These are phyloP conservation scores for Xiphophorus couchianus DNA, from an alignment of 2,113 vertebrate species.

Conservation along the genomic window DNA sequence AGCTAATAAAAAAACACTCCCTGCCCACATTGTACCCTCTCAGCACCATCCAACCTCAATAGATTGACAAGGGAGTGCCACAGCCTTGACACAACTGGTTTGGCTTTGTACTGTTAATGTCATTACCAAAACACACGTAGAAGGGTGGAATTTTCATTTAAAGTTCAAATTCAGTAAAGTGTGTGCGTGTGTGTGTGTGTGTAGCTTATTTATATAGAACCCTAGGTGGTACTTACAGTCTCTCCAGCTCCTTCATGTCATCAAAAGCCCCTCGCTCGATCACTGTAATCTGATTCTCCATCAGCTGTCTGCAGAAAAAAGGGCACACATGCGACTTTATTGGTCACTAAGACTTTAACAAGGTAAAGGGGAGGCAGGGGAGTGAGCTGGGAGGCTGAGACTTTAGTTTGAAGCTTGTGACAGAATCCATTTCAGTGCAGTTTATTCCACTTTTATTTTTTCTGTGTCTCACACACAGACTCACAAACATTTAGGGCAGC, in stretches of 20 bases:
- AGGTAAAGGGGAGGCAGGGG: constrained; percentile 34
- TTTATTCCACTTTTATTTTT: constrained; percentile 28
- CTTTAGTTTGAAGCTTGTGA: constrained; percentile 34
- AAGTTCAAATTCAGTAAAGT: constrained; percentile 40
- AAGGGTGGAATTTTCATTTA: constrained; percentile 25
- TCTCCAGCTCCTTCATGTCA: constrained; percentile 97
- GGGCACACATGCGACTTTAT: constrained; percentile 37
- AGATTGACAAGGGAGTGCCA: constrained; percentile 55
- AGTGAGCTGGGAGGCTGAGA: background rate
- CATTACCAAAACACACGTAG: constrained; percentile 37
- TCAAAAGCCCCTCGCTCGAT: constrained; percentile 96
- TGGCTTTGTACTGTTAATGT: constrained; percentile 40
- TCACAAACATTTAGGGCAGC: constrained; percentile 52
- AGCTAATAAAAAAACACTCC: constrained; percentile 60
- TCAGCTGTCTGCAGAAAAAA: constrained; percentile 89
- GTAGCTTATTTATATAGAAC: constrained; percentile 10
- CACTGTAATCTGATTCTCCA: constrained; percentile 95
- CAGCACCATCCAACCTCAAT: constrained; percentile 49
- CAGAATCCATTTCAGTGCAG: constrained; percentile 34
- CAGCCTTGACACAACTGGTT: constrained; percentile 34
- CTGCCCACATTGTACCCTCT: constrained; percentile 51
- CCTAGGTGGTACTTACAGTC: constrained; percentile 88
- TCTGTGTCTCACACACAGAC: constrained; percentile 43
- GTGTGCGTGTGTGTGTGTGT: background rate
- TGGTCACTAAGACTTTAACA: constrained; percentile 45